Conservation (phyloP, 1,140 invertebrate species). For the Mizuhopecten yessoensis region DNA sequence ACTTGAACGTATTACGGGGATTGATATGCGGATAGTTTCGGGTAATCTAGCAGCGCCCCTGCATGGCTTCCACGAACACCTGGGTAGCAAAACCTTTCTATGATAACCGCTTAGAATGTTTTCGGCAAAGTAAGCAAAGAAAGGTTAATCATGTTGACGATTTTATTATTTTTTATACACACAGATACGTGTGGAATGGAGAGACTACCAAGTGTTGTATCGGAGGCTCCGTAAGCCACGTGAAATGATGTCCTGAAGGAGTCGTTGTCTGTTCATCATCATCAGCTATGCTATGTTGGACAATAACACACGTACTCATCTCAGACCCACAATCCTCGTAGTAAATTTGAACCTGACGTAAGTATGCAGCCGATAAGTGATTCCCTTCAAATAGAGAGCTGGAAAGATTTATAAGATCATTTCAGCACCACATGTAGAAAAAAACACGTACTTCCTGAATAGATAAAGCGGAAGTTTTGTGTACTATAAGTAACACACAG, state of each 20-base stretch:
- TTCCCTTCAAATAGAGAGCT: not conserved
- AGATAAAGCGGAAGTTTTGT: not conserved
- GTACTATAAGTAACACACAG: not conserved
- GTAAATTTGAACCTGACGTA: not conserved
- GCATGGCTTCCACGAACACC: not conserved
- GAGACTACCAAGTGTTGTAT: not conserved
- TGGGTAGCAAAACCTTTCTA: constrained; percentile 8
- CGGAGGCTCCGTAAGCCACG: not conserved
- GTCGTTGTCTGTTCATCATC: not conserved
- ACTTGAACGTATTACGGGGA: constrained; percentile 6
- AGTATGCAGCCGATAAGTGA: not conserved
- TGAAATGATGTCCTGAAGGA: not conserved
- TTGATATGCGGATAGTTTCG: not conserved
- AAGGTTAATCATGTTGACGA: constrained; percentile 2
- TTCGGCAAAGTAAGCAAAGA: constrained; percentile 4
- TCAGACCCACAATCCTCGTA: not conserved
- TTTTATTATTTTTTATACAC: not conserved
- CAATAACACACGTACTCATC: not conserved
- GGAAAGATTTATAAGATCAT: not conserved
- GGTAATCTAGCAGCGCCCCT: constrained; percentile 5
- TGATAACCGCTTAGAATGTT: not conserved
- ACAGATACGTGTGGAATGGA: constrained; percentile 19
- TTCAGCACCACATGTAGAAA: not conserved
- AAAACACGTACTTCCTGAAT: not conserved
- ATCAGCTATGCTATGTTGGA: not conserved